Conservation (phyloP, 2,797 vertebrate species). For the Mycteria americana region DNA sequence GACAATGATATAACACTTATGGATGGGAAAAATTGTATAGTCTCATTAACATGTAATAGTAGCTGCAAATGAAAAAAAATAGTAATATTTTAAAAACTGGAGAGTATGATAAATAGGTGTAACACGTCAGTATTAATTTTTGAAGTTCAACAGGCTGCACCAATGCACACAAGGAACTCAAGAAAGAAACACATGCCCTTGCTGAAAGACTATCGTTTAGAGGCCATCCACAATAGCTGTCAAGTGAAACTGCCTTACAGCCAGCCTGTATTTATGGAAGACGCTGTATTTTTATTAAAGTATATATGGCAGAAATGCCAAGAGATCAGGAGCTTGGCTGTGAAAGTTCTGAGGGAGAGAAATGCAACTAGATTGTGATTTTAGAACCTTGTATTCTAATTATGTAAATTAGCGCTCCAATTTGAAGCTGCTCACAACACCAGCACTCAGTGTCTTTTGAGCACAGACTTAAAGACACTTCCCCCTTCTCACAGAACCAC, state of each 20-base stretch:
- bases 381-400: neutral
- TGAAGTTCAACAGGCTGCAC: neutral
- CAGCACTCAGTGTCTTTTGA: neutral
- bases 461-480: neutral
- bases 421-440: neutral
- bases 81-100: neutral
- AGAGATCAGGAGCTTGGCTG: neutral
- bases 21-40: neutral
- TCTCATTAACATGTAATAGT: neutral
- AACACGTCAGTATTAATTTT: neutral
- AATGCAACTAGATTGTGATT: neutral
- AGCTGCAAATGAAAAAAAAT: neutral
- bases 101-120: neutral
- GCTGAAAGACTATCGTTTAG: neutral
- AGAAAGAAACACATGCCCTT: neutral
- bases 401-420: neutral
- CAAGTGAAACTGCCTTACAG: neutral
- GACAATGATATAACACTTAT: neutral
- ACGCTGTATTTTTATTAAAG: neutral
- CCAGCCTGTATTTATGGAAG: neutral
- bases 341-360: neutral
- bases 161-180: neutral
- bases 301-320: neutral
- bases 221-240: neutral
- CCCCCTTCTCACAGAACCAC: neutral